Percentiles rank a stretch among this genome's conserved stretches.
phyloP scores from a whole-genome alignment of 2,797 vertebrate species.

The Pelodytes ibericus region DNA sequence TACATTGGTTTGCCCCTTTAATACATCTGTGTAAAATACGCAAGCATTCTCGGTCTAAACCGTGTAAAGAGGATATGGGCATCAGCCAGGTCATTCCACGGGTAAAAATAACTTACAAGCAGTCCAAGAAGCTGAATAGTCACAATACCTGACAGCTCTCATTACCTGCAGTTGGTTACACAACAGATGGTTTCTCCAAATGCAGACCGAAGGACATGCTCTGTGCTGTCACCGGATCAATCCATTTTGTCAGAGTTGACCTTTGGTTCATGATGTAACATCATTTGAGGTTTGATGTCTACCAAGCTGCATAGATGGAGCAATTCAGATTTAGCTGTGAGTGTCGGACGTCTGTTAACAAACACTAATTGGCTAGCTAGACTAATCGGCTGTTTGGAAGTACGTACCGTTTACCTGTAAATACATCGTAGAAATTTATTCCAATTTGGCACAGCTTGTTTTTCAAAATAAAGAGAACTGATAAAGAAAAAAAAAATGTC shows the following conservation, averaged over 20 bases:
- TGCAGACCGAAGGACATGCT: not conserved
- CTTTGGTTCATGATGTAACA: not conserved
- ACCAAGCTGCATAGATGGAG: not conserved
- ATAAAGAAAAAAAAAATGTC: too few species aligned
- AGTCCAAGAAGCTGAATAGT: not conserved
- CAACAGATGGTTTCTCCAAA: not conserved
- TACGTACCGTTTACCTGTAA: too few species aligned
- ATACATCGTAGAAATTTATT: too few species aligned
- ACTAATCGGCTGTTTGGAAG: too few species aligned
- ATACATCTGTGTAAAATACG: too few species aligned
- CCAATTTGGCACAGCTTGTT: too few species aligned
- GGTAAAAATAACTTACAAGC: not conserved
- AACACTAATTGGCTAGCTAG: too few species aligned
- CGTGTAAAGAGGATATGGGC: not conserved
- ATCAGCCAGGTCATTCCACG: not conserved
- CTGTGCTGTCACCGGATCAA: constrained; percentile 1
- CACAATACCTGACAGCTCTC: not conserved
- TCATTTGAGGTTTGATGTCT: not conserved
- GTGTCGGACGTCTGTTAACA: too few species aligned
- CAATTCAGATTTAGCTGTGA: too few species aligned
- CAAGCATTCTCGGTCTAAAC: too few species aligned
- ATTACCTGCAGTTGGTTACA: not conserved
- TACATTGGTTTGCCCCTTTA: too few species aligned
- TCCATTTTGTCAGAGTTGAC: constrained; percentile 5
- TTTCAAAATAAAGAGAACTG: too few species aligned